Base-by-base conservation (phyloP, 1,140 invertebrate species). In the Drosophila nannoptera region DNA sequence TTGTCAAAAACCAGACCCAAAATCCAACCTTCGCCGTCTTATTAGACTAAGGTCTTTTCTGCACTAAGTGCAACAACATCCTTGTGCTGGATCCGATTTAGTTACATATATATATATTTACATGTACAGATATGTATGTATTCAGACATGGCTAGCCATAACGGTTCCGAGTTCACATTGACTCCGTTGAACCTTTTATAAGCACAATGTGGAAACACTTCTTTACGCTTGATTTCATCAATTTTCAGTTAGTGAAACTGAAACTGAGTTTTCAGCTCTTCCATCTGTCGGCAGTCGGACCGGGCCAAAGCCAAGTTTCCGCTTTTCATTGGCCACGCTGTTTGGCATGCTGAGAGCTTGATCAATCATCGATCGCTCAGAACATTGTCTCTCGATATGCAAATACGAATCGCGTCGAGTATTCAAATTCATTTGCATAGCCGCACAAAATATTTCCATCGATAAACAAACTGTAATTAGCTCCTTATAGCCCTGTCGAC, bases 31-130 rank as follows among this genome's bases (percentile, higher is more conserved):
- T 83, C 78, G 14, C 32, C 48, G 46, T 38, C 42, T 72, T 83
- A 80, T 80, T 84, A 84, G 80, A 77, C 74, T 80, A 80, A 84
- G 76, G 80, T 77, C 80, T 64, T 74, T 16, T 16, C 12, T 63
- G 54, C 43, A 16, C 49, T 82, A 77, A 82, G 59, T 82, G 73
- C 80, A 69, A 42, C 36, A 49, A 50, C 40, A 84, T 84, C 80
- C 80, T 83, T 83, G 80, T 68, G 35, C 49, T 32, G n/a, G n/a
- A n/a, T n/a, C n/a, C n/a, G n/a, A n/a, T n/a, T n/a, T n/a, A n/a
- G n/a, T n/a, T n/a, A n/a, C n/a, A n/a, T n/a, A n/a, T n/a, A n/a
- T n/a, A n/a, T n/a, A n/a, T n/a, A n/a, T n/a, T n/a, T n/a, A n/a
- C n/a, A n/a, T n/a, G n/a, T n/a, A n/a, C n/a, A n/a, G n/a, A n/a